Base-by-base conservation (phyloP, 2,113 vertebrate genomes). In the Syngnathoides biaculeatus region DNA sequence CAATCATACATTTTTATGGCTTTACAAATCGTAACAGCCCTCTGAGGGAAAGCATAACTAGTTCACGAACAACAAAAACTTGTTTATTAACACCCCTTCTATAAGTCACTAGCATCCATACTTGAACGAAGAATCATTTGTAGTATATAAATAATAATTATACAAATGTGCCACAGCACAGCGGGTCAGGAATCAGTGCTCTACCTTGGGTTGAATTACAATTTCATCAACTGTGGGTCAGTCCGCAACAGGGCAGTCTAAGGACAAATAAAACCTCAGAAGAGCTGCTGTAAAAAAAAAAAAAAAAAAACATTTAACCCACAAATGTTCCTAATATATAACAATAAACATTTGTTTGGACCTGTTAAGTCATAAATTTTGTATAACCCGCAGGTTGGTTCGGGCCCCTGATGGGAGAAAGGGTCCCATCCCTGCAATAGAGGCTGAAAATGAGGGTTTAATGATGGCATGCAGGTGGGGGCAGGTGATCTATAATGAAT, bases 401-500 rank as follows among this genome's bases (percentile, higher is more conserved):
- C 11, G 52, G 11, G 52, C 24, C 52, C 24, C 52, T 26, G 22
- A 26, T 24, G 52, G 52, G 22, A 24, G 10, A 55, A 55, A 26
- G 52, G 24, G 22, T 26, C 52, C 52, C 52, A 55, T 55, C 52
- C 24, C 22, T 4, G 22, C 48, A 52, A 52, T 52, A 79, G 75
- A 66, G 50, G 79, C 81, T 65, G 75, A 77, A 86, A 91, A 89
- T 89, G 86, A 87, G 80, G 80, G 75, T 68, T 86, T 87, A 91
- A 92, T 88, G 75, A 90, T 90, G 86, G 75, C 14, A 39, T 74
- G 75, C 85, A 82, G 88, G 88, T 85, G 84, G 84, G 79, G 82
- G 78, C 73, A 82, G 84, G 83, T 87, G 81, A 88, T 90, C 78
- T 78, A 89, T 91, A 85, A 91, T 91, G 72, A 85, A 89, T 87